Base-by-base conservation (phyloP, 2,888 invertebrate species). In the Synergus laeviventris region DNA sequence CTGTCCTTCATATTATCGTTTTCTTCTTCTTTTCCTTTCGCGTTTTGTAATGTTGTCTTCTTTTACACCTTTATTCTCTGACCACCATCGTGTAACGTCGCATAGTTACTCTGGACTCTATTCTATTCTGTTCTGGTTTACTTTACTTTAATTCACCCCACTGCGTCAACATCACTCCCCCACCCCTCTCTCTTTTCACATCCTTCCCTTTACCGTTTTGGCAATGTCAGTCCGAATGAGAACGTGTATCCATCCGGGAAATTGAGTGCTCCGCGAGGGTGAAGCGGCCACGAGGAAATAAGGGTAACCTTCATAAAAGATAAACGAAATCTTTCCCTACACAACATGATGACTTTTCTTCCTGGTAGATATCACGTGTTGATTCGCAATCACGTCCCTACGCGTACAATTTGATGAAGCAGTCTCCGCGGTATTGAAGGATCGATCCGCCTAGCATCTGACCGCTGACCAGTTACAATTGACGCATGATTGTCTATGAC, bases 181-280 rank as follows among this genome's bases (percentile, higher is more conserved):
- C 59, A 77, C 77, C 81, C 79, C 78, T 74, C 59, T 77, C 73
- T 73, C 66, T 73, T 77, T 73, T 79, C 74, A 74, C 79, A 77
- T 81, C 79, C 77, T 61, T 74, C 80, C 74, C 73, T 76, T 80
- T 78, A 70, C 79, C 82, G 75, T 84, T 86, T 84, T 84, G 74
- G 81, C 78, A 80, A 73, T 77, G 81, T 82, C 80, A 76, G 78
- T 81, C 78, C 76, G 77, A 81, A 82, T 77, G 80, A 80, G 79
- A 81, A 77, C 62, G 83, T 81, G 84, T 83, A 87, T 83, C 85
- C 85, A 81, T 78, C 79, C 83, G 85, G 84, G 82, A 88, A 89
- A 89, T 89, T 87, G 88, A 86, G 84, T 81, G 84, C 79, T 76
- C 75, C 78, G 79, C 77, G 60, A 75, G 82, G 82, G 84, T 84